Evolutionary conservation across 92 coral and sea anemone genomes (phyloP), one percentile per base, ranked within the genome.

Genomic region (Desmophyllum pertusum): DNA sequence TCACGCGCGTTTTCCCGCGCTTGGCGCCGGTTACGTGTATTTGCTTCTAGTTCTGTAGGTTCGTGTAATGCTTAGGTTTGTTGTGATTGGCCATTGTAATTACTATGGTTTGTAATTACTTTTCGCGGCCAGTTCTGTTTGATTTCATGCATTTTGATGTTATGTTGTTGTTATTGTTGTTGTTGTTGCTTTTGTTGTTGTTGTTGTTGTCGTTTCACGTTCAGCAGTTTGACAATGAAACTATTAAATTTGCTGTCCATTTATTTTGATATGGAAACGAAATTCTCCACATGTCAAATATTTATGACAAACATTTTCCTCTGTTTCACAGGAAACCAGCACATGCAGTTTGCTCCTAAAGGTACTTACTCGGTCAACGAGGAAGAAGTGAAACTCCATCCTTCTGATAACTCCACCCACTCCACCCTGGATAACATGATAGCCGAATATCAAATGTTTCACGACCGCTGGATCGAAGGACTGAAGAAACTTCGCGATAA

Each of bases 381-480:
- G 30, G 98, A 94, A 45, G 86, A 91, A 19, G 91, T 92, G 6
- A 94, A 89, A 71, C 87, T 94, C 11, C 95, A 94, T 40, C 89
- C 89, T 0, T 66, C 74, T n/a, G 95, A 90, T 81, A 85, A 85
- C 48, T 79, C 92, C 1, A 88, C 70, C 27, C 88, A 76, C 41
- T 85, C 84, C 70, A 84, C 82, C 76, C 73, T 96, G 25, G 95
- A 94, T 59, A 87, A 86, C 70, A 89, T 94, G 86, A 91, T 96
- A 13, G 64, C 91, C 30, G 93, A 94, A 79, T 94, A 91, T 72
- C 95, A 96, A 64, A 50, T 88, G 68, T 92, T 95, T 73, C 98
- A 95, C 52, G 98, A 92, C 55, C 85, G 91, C 52, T 96, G 98
- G 98, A 84, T 96, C 19, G 92, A 92, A 40, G 90, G 77, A 27